Evolutionary conservation across 2,888 invertebrate species (phyloP), one percentile per base, ranked within the genome.

Genomic region (Epinotia brunnichana): DNA sequence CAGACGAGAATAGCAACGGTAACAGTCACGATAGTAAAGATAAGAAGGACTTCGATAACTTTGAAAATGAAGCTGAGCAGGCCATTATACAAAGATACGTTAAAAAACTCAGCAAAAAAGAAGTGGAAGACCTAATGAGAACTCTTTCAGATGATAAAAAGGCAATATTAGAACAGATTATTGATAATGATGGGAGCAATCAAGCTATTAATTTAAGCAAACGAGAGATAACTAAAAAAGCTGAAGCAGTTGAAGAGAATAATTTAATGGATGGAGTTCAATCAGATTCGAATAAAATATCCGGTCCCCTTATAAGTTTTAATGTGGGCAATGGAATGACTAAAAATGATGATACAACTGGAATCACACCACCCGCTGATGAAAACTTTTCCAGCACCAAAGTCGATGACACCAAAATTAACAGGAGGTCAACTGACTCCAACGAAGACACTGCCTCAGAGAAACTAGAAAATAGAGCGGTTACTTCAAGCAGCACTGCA

Each of bases 221-320:
- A 82, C 84, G 92, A 75, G 93, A 92, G 85, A 92, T 92, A 68
- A 91, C 90, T 7, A 92, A 92, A 74, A 93, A 92, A 80, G 88
- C 89, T 29, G 90, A 85, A 7, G 90, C 90, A 44, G 84, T 87
- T 24, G 90, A 90, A 77, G 89, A 89, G 77, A 89, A 85, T 76
- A 86, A 81, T 77, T 83, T 79, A n/a, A 80, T 87, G n/a, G 90
- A 90, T 70, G 85, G 81, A 76, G 81, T 82, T 21, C 83, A 85
- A 67, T 83, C 86, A n/a, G 90, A 91, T 76, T 79, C 85, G 9
- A 87, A 80, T 78, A 90, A 90, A 82, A 76, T 87, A 59, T 87
- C 88, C 77, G 84, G 80, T 77, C 77, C 87, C 7, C 75, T 79
- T 66, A 74, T 78, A 17, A 84, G 86, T 41, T 51, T 81, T 21